A percentile compares a stretch with the other conserved stretches of the same genome.
Evolutionary conservation across 1,140 invertebrate species (phyloP).

Genomic region (Neotoxoptera formosana): DNA sequence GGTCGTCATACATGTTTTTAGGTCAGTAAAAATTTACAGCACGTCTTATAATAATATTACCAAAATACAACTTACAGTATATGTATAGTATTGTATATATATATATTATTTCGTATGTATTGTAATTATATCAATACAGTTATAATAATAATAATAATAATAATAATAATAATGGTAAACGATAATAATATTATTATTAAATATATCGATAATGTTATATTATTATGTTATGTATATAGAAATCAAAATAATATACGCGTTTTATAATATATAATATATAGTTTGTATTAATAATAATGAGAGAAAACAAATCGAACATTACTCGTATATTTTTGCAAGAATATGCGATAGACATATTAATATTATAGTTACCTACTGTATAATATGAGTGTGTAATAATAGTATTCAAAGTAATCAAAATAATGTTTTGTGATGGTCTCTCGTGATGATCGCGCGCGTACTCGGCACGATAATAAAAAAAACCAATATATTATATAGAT

Average conservation of each 20-base stretch:
- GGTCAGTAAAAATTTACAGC: background rate
- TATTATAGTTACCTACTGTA: background rate
- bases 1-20: slow-evolving; percentile 25
- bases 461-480: background rate
- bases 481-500: no score
- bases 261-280: no score
- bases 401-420: background rate
- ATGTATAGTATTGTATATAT: background rate
- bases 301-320: background rate
- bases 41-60: slow-evolving; percentile 20
- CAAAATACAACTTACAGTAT: background rate
- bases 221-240: no score
- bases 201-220: background rate
- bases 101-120: no score
- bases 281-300: background rate
- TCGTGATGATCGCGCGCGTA: background rate
- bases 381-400: background rate
- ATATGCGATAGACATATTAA: background rate
- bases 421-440: background rate
- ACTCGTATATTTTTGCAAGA: background rate
- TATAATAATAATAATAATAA: background rate
- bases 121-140: background rate
- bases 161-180: background rate
- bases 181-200: background rate
- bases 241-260: background rate